These are phyloP conservation scores for Cataglyphis livida DNA, from an alignment of 2,888 invertebrate genomes.

Conservation along the genomic window DNA sequence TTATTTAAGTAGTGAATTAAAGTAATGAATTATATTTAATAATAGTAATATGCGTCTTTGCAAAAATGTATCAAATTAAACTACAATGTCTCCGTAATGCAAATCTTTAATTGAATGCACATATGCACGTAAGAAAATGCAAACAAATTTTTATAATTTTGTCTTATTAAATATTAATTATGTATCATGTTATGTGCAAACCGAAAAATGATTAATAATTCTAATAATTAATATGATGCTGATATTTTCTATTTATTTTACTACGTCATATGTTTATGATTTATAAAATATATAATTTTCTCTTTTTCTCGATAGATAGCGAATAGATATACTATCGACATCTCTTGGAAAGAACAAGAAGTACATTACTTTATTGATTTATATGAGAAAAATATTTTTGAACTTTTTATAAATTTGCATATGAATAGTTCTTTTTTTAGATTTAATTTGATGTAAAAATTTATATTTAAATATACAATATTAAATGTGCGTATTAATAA, in stretches of 20 bases:
- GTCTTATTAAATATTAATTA: not conserved
- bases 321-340: slow-evolving; percentile 25
- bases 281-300: not conserved
- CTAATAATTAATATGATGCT: not conserved
- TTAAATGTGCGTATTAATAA: not conserved
- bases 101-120: not conserved
- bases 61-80: not conserved
- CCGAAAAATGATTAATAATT: not conserved
- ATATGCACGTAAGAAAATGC: not conserved
- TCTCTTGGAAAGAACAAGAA: slow-evolving; percentile 1
- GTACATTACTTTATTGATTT: slow-evolving; percentile 14
- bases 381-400: not conserved
- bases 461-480: not conserved
- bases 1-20: slow-evolving; percentile 12
- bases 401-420: not conserved
- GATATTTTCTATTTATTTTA: not conserved
- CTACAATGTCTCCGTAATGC: not conserved
- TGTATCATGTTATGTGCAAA: not conserved
- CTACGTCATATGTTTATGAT: not conserved
- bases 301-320: not conserved
- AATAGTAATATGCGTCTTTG: not conserved
- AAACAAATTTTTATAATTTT: not conserved
- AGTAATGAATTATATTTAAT: slow-evolving; percentile 11
- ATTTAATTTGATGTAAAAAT: not conserved
- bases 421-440: not conserved